Conservation (phyloP, 2,113 vertebrate genomes). For the Rhabdomys dilectus region DNA sequence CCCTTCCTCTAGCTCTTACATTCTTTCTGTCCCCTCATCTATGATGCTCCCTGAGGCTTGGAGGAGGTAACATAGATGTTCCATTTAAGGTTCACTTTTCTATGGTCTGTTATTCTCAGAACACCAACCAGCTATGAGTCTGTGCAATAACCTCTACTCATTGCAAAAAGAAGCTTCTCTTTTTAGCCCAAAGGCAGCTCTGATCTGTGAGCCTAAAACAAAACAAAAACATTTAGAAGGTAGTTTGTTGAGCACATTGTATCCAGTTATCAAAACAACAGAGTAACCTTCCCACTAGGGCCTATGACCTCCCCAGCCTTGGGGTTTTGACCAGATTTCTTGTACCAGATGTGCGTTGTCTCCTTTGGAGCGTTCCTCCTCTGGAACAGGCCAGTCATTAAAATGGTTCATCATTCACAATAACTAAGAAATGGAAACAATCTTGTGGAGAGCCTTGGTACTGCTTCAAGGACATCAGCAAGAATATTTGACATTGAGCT, state of each 20-base stretch:
- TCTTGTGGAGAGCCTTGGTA: too few relatives aligned
- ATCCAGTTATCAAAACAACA: not conserved
- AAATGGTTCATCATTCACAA: not conserved
- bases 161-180: not conserved
- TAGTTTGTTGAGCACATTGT: too few relatives aligned
- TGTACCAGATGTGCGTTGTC: not conserved
- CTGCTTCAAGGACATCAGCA: too few relatives aligned
- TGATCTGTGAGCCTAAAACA: not conserved
- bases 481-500: too few relatives aligned
- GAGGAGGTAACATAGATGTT: not conserved
- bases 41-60: too few relatives aligned
- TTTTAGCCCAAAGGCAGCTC: not conserved
- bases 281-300: not conserved
- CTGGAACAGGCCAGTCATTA: not conserved
- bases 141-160: not conserved
- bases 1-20: not conserved
- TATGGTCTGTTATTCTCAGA: not conserved
- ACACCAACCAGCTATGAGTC: not conserved
- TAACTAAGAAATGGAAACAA: not conserved
- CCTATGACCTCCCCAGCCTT: not conserved
- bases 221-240: not conserved
- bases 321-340: not conserved
- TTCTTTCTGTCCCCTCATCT: too few relatives aligned
- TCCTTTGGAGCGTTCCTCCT: not conserved
- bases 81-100: not conserved